Conservation (phyloP, 2,113 vertebrate species). For the Phaethon lepturus region DNA sequence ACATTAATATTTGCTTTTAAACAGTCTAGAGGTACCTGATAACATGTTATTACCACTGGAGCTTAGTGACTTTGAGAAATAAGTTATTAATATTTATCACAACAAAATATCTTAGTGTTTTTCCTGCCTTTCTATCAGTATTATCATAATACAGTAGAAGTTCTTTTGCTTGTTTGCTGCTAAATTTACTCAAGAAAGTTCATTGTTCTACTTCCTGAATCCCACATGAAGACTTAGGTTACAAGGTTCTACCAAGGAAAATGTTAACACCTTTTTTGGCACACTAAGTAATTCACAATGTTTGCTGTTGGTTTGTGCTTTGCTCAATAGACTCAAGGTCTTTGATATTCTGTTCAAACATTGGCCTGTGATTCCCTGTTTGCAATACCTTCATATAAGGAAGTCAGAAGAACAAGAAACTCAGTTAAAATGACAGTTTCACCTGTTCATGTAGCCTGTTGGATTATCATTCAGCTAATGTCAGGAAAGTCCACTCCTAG, state of each 20-base stretch:
- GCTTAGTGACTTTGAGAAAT: neutral
- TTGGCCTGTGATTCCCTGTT: neutral
- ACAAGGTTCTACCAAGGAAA: neutral
- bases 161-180: neutral
- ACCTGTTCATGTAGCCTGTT: neutral
- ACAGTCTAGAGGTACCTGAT: neutral
- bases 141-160: neutral
- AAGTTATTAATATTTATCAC: neutral
- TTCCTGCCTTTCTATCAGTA: neutral
- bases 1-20: neutral
- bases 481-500: neutral
- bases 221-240: neutral
- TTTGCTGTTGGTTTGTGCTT: neutral
- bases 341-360: neutral
- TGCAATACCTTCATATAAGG: neutral
- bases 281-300: neutral
- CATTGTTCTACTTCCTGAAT: neutral
- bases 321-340: neutral
- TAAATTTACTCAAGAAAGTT: neutral
- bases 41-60: neutral
- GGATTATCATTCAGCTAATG: neutral
- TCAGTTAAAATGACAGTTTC: neutral
- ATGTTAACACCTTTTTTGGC: neutral
- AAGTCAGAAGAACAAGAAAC: neutral
- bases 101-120: neutral